Conservation (phyloP, 2,113 vertebrate genomes). For the Gallinago undulata region DNA sequence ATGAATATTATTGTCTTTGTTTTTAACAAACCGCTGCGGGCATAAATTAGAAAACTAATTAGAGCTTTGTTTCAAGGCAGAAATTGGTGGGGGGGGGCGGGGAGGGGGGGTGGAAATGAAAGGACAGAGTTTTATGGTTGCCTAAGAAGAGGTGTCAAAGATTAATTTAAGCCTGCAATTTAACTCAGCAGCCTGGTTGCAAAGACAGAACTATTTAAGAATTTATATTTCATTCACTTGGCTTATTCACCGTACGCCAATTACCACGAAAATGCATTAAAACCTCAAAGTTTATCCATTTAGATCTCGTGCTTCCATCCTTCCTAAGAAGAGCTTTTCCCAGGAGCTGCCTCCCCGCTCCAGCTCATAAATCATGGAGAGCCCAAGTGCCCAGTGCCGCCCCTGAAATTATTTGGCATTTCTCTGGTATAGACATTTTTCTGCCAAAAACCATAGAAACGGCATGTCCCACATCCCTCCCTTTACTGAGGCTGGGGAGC, state of each 20-base stretch:
- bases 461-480: background rate
- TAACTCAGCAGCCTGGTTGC: background rate
- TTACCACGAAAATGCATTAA: too few relatives aligned
- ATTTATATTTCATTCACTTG: background rate
- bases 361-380: background rate
- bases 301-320: background rate
- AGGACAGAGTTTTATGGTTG: background rate
- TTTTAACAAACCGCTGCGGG: background rate
- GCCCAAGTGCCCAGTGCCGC: background rate
- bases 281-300: background rate
- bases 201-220: background rate
- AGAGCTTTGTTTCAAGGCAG: background rate
- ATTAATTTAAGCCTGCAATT: background rate
- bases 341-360: background rate
- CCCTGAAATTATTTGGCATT: background rate
- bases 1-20: background rate
- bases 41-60: background rate
- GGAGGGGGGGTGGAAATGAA: too few relatives aligned
- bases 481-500: background rate
- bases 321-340: background rate
- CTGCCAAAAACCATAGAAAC: background rate
- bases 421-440: background rate
- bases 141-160: background rate
- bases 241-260: fast-evolving
- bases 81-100: background rate